Evolutionary conservation across 2,113 vertebrate genomes (phyloP).

Genomic region (Labeo rohita): DNA sequence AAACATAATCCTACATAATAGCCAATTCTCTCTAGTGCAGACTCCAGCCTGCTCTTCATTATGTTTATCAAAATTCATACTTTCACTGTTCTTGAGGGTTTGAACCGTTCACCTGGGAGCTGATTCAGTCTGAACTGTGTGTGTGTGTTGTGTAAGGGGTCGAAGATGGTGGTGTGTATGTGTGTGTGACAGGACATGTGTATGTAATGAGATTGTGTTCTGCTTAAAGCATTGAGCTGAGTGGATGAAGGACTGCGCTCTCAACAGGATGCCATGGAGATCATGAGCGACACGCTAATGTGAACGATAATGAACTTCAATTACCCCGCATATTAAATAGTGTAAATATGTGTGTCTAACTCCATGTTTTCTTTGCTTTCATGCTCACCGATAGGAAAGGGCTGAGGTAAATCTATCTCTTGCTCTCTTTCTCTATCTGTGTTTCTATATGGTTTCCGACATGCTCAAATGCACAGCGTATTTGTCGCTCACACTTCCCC

Average conservation of each 20-base stretch:
- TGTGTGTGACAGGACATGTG: slow-evolving; percentile 5
- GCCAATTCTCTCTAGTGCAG: not conserved
- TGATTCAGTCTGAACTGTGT: not conserved
- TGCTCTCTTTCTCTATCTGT: not conserved
- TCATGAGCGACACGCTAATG: slow-evolving; percentile 6
- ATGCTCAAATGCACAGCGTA: not conserved
- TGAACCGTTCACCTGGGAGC: not conserved
- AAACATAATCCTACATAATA: not conserved
- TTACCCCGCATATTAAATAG: not conserved
- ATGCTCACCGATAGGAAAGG: slow-evolving; percentile 50
- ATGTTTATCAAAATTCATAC: not conserved
- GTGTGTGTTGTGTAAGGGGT: slow-evolving; percentile 9
- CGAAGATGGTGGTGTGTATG: not conserved
- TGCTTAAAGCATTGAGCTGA: slow-evolving; percentile 33
- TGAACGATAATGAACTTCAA: not conserved
- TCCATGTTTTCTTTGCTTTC: slow-evolving; percentile 35
- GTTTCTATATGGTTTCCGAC: not conserved
- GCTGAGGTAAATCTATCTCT: slow-evolving; percentile 37
- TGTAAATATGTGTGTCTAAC: slow-evolving; percentile 18
- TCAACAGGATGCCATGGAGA: slow-evolving; percentile 3
- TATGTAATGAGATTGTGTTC: slow-evolving; percentile 12
- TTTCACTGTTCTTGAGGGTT: slow-evolving; percentile 1
- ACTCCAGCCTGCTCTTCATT: not conserved
- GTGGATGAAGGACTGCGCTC: not conserved
- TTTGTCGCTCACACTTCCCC: slow-evolving; percentile 2